Evolutionary conservation across 2,888 invertebrate species (phyloP), one percentile per base, ranked within the genome.

Genomic region (Lasioglossum marginatum): DNA sequence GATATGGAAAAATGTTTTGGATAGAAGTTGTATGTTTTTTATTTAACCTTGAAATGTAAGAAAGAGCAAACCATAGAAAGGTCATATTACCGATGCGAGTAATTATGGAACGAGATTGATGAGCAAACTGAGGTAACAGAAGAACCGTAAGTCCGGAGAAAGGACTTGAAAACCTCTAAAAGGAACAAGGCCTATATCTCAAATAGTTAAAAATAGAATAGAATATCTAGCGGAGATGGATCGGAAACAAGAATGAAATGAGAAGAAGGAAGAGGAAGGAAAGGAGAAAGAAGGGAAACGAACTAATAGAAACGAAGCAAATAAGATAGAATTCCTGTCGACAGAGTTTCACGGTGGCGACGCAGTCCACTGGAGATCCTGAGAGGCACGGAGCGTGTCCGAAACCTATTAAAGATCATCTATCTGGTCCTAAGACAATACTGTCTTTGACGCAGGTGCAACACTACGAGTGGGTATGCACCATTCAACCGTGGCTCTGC

Each of bases 381-480:
- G 82, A 60, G 83, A 85, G 81, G 83, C 88, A 84, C 81, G 87
- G 84, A 92, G 91, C 91, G 92, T 92, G 89, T 92, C 91, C 81
- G 86, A 82, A 88, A 81, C 87, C 89, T 88, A 90, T 92, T 91
- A 88, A 91, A 86, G 81, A 79, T 86, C 86, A 81, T 89, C 87
- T 90, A 85, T 88, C 86, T 87, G 86, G 81, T 86, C 90, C 87
- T 89, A 87, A 91, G 89, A 91, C 92, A 92, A 91, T 91, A 86
- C 86, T 81, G 86, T 75, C 66, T 52, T 80, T 27, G 52, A 40
- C 40, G 82, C 90, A 90, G 89, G 91, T 90, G 91, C 87, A 87
- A 82, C 86, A 52, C 48, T 71, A 71, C 77, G 57, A 66, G 68
- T 40, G 71, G 72, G 57, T 57, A 48, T 48, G 48, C 68, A 52